Conservation (phyloP, 2,797 vertebrate genomes). For the Parauchenoglanis ngamensis region DNA sequence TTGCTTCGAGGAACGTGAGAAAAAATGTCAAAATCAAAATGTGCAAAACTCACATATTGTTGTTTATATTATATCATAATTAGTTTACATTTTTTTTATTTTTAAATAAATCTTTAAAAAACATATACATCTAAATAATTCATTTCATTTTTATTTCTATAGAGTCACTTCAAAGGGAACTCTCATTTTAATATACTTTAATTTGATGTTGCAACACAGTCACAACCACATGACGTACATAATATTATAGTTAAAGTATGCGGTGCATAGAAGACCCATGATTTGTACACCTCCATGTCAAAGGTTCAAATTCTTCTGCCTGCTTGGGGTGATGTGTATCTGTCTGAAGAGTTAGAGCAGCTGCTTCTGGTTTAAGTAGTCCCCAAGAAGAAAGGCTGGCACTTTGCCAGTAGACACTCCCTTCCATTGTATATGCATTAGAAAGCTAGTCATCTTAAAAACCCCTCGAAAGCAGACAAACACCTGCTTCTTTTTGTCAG, state of each 20-base stretch:
- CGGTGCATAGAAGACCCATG: background rate
- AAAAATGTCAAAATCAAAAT: background rate
- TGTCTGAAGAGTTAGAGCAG: background rate
- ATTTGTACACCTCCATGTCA: background rate
- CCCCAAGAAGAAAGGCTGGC: background rate
- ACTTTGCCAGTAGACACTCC: conserved; percentile 17
- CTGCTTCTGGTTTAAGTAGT: conserved; percentile 4
- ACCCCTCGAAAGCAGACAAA: background rate
- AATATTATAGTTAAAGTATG: background rate
- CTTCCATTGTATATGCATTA: background rate
- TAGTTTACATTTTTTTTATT: background rate
- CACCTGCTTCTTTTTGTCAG: background rate
- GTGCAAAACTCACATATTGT: background rate
- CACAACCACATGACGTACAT: background rate
- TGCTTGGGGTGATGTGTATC: background rate
- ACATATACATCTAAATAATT: background rate
- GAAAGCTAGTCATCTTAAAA: background rate
- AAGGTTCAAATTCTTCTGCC: background rate
- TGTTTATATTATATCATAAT: background rate
- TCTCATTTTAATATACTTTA: too few species aligned
- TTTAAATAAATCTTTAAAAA: background rate
- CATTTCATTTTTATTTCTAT: background rate
- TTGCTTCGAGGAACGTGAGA: background rate
- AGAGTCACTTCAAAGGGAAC: background rate
- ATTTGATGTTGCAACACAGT: background rate